Base-by-base conservation (phyloP, 2,888 invertebrate genomes). In the Habroteleia sp. region DNA sequence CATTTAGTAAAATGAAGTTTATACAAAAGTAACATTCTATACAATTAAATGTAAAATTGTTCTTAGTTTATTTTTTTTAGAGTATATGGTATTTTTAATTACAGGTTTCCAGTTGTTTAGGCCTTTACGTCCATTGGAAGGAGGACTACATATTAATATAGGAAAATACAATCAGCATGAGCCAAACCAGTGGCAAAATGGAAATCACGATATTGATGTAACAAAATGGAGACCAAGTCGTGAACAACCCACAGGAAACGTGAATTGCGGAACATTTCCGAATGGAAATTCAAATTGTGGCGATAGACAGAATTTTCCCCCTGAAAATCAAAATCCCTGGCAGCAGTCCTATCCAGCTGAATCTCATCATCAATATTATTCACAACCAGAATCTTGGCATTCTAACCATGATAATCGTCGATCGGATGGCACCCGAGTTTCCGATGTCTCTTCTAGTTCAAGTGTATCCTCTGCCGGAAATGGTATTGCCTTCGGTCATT, bases 401-500 rank as follows among this genome's bases (percentile, higher is more conserved):
- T 46, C 58, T 7, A 25, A 44, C 3, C 29, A 13, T 14, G 25
- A 39, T 0, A 20, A 69, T 31, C 54, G 20, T 29, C 62, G 56
- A 7, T 71, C 48, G 20, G 35, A 74, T 7, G 73, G 62, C 13
- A 60, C 74, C 11, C 78, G 72, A 48, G 69, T 83, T 37, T 79
- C 79, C 11, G 77, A 77, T 10, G 81, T 77, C 14, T 83, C 84
- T 0, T 80, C 82, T 0, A 79, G 78, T 35, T 81, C 83, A 1
- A 77, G 79, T 1, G 72, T 82, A 0, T 78, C 78, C 3, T 83
- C 84, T 0, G 76, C 75, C 1, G 62, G 74, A 5, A 79, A 80
- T 17, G 81, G 83, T 1, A 76, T 80, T 8, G 78, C 83, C 1
- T 73, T 80, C 25, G 73, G 82, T 1, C 82, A 83, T 14, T 84